phyloP scores from a whole-genome alignment of 2,113 vertebrate genomes.

The Phyllostomus hastatus region DNA sequence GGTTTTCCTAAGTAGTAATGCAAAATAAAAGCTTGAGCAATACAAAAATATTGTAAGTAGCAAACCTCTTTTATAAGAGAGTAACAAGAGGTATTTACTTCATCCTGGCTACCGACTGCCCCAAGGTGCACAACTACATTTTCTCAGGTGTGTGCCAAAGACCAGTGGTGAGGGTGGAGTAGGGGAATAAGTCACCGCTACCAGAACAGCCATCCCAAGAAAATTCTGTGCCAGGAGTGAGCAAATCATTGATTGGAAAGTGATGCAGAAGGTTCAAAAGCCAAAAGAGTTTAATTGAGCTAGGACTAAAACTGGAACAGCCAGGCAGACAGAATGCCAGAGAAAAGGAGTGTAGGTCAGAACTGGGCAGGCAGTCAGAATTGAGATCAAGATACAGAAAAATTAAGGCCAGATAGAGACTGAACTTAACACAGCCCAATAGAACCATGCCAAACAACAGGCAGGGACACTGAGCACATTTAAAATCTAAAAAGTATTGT shows the following conservation, averaged over 20 bases:
- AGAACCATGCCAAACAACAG: background rate
- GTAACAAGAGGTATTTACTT: background rate
- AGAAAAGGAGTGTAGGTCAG: background rate
- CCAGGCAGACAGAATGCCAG: conserved; percentile 25
- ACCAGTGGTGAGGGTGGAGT: background rate
- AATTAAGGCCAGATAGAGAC: background rate
- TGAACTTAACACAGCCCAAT: background rate
- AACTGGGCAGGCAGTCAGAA: background rate
- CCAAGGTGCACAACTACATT: background rate
- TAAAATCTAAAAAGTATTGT: background rate
- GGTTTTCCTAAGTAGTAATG: background rate
- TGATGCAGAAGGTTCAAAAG: conserved; percentile 45
- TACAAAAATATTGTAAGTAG: background rate
- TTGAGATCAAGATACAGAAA: background rate
- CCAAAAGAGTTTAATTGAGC: conserved; percentile 53
- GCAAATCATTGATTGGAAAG: conserved; percentile 47
- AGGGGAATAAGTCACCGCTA: background rate
- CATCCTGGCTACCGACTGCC: background rate
- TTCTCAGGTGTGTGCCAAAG: background rate
- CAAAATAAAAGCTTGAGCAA: background rate
- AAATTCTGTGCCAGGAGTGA: conserved; percentile 33
- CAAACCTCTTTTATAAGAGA: background rate
- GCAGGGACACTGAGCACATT: background rate
- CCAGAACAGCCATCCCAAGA: conserved; percentile 14
- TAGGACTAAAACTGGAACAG: background rate